These are phyloP conservation scores for Hoplostethus atlanticus DNA, from an alignment of 2,797 vertebrate genomes.

Conservation along the genomic window DNA sequence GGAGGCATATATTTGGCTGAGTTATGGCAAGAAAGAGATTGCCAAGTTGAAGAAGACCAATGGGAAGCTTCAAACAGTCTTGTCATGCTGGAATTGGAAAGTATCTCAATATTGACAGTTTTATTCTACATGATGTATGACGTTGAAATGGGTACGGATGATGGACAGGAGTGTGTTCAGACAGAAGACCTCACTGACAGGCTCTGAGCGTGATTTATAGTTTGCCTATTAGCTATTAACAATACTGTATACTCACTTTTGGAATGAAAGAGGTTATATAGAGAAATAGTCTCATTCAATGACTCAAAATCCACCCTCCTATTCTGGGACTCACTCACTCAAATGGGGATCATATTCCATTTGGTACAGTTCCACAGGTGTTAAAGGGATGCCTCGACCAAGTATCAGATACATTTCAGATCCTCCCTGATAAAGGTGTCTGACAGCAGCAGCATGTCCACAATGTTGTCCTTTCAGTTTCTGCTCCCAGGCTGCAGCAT, in stretches of 20 bases:
- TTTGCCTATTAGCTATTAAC: too few relatives aligned
- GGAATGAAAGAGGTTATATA: neutral
- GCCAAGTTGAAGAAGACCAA: slow-evolving; percentile 43
- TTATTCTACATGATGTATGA: neutral
- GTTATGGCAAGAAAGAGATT: slow-evolving; percentile 40
- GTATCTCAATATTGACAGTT: slow-evolving; percentile 7
- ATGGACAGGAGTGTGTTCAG: too few relatives aligned
- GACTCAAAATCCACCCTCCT: neutral
- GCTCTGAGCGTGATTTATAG: neutral
- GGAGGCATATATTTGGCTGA: slow-evolving; percentile 56
- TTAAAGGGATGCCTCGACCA: slow-evolving; percentile 1
- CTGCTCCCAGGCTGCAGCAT: slow-evolving; percentile 60
- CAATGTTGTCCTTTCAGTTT: slow-evolving; percentile 48
- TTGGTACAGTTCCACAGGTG: neutral
- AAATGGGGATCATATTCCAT: neutral
- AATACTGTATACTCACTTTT: neutral
- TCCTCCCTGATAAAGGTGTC: slow-evolving; percentile 38
- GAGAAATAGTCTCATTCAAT: neutral
- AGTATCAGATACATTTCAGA: slow-evolving; percentile 2
- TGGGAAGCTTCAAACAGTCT: slow-evolving; percentile 40
- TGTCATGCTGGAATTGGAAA: slow-evolving; percentile 22
- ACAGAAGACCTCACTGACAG: neutral
- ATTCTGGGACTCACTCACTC: neutral
- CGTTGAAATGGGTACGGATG: too few relatives aligned
- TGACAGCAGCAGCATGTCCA: slow-evolving; percentile 46